Conservation (phyloP, 2,113 vertebrate species). For the Hippolais icterina region DNA sequence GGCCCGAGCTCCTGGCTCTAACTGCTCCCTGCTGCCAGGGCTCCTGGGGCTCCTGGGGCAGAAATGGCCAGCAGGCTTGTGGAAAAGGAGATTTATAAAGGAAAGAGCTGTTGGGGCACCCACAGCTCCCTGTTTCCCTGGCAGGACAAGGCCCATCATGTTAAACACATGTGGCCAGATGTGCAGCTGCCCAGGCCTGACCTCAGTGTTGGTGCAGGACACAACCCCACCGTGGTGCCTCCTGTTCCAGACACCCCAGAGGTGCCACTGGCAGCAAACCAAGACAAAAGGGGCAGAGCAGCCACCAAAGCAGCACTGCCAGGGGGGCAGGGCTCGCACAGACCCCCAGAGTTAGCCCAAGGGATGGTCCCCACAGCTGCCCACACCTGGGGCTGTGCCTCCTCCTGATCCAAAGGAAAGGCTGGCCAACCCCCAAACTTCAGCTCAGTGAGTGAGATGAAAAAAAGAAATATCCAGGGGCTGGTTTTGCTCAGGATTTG, state of each 20-base stretch:
- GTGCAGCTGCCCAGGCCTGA: not conserved
- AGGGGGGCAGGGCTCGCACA: fast-evolving
- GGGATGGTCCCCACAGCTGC: not conserved
- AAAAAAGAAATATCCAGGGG: not conserved
- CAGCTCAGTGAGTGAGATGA: not conserved
- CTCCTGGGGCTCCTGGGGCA: not conserved
- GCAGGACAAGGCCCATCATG: not conserved
- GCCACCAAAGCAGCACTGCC: fast-evolving
- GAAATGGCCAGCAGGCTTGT: fast-evolving
- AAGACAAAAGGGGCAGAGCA: not conserved
- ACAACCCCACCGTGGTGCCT: fast-evolving
- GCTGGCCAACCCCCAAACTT: not conserved
- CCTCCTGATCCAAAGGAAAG: not conserved
- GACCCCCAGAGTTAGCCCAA: not conserved
- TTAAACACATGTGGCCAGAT: not conserved
- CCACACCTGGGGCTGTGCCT: not conserved
- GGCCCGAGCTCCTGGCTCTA: not conserved
- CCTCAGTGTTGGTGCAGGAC: not conserved
- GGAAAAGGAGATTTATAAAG: not conserved
- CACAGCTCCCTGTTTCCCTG: not conserved
- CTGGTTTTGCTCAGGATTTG: not conserved
- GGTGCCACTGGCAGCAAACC: not conserved
- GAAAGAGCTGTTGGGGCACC: not conserved
- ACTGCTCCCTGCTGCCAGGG: not conserved
- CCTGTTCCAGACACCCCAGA: not conserved